These are phyloP conservation scores for Tragulus kanchil DNA, from an alignment of 2,113 vertebrate genomes.

Conservation along the genomic window DNA sequence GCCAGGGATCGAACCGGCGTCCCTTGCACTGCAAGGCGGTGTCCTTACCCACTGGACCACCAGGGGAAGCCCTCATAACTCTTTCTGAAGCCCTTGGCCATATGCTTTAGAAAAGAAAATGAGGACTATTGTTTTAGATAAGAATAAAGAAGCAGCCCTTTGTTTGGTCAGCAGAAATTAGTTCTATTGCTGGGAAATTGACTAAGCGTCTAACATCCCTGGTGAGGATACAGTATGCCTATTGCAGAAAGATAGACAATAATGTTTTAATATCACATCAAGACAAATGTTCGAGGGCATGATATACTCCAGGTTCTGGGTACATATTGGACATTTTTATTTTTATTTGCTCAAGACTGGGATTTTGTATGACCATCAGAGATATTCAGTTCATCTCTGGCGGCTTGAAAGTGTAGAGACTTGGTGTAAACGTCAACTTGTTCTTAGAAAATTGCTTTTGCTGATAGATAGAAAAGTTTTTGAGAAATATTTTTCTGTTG, in stretches of 20 bases:
- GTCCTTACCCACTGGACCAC: too few relatives aligned
- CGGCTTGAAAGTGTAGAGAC: not conserved
- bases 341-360: not conserved
- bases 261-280: not conserved
- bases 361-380: not conserved
- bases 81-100: not conserved
- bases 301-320: not conserved
- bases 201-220: not conserved
- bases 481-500: not conserved
- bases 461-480: not conserved
- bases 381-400: not conserved
- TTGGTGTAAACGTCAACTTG: not conserved
- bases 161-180: not conserved
- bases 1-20: too few relatives aligned
- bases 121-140: not conserved
- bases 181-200: not conserved
- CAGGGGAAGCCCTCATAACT: too few relatives aligned
- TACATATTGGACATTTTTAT: constrained; percentile 2
- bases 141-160: not conserved
- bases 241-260: not conserved
- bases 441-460: not conserved
- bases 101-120: constrained; percentile 2
- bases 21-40: too few relatives aligned
- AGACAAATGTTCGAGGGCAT: not conserved
- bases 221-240: not conserved